A percentile compares a stretch with the other conserved stretches of the same genome.
phyloP scores from a whole-genome alignment of 2,888 invertebrate genomes.

The Epinotia bilunana region DNA sequence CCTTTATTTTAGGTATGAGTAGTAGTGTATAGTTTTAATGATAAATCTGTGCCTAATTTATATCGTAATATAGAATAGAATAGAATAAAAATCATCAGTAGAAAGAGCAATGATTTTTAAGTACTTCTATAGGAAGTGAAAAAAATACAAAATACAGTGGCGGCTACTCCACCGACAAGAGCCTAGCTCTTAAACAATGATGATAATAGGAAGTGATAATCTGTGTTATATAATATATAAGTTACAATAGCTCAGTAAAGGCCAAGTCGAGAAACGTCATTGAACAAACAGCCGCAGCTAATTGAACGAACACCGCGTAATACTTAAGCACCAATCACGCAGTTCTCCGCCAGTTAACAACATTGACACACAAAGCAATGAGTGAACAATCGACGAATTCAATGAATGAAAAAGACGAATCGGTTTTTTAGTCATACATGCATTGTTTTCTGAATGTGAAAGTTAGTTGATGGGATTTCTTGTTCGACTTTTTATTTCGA shows the following conservation, averaged over 20 bases:
- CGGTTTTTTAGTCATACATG: neutral
- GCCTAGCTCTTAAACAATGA: no score
- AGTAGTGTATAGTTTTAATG: no score
- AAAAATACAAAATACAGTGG: no score
- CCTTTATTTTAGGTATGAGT: no score
- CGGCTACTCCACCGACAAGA: no score
- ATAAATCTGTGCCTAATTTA: no score
- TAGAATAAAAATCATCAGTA: no score
- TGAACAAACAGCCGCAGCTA: conserved; percentile 24
- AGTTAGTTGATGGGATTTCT: neutral
- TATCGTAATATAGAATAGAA: no score
- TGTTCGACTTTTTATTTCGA: conserved; percentile 4
- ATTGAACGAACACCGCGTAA: conserved; percentile 28
- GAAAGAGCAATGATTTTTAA: neutral
- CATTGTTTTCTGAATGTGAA: neutral
- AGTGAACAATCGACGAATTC: conserved; percentile 34
- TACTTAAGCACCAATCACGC: conserved; percentile 31
- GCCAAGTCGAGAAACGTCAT: conserved; percentile 28
- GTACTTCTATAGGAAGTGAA: neutral
- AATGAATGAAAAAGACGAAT: neutral
- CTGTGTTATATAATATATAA: neutral
- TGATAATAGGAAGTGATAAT: neutral
- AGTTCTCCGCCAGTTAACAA: conserved; percentile 27
- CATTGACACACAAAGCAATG: conserved; percentile 40
- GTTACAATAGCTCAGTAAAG: conserved; percentile 10